Conservation (phyloP, 2,797 vertebrate genomes). For the Cygnus olor region DNA sequence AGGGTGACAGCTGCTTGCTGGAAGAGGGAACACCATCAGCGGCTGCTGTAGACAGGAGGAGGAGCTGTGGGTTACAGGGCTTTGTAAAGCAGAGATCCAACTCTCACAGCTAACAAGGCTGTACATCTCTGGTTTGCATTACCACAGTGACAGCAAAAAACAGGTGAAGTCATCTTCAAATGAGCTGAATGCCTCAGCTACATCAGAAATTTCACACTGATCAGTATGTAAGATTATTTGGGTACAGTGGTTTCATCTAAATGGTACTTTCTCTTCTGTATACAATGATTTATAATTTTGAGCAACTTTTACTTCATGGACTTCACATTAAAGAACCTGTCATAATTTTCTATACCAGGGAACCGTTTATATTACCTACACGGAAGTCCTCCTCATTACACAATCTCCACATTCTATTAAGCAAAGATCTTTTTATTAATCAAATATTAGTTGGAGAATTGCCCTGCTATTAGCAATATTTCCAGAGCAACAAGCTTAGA, state of each 20-base stretch:
- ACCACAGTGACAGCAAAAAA: neutral
- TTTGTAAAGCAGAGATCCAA: neutral
- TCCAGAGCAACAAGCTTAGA: neutral
- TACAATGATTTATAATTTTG: neutral
- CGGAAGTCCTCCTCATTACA: neutral
- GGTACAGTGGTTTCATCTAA: neutral
- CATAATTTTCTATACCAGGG: neutral
- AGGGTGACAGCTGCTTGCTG: neutral
- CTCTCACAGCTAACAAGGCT: neutral
- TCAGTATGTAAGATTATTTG: neutral
- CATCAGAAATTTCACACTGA: neutral
- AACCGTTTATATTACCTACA: neutral
- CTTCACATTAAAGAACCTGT: neutral
- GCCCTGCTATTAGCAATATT: neutral
- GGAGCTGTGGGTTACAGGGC: neutral
- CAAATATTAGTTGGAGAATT: conserved; percentile 10
- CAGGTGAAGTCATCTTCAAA: neutral
- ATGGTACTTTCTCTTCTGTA: neutral
- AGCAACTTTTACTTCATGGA: neutral
- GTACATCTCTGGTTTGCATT: neutral
- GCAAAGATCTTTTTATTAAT: neutral
- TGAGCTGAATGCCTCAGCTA: neutral
- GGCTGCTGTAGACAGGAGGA: neutral
- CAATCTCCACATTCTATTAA: neutral
- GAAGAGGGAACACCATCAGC: neutral